These are phyloP conservation scores for Cheirogaleus major DNA, from an alignment of 2,797 vertebrate species.

Conservation along the genomic window DNA sequence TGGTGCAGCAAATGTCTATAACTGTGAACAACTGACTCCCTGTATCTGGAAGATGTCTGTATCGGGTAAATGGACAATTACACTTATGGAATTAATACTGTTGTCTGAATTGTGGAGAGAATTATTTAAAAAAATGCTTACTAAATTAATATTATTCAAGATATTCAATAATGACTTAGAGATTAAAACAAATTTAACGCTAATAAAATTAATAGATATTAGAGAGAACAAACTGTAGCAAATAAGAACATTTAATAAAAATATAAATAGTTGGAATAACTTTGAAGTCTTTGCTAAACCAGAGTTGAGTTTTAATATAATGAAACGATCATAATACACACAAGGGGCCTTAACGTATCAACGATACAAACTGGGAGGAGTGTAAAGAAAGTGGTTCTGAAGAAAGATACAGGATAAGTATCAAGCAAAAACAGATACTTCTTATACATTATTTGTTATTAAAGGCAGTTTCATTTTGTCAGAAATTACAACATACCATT, in stretches of 20 bases:
- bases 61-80: background rate
- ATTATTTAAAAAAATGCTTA: background rate
- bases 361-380: background rate
- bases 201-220: background rate
- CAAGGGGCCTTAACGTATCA: background rate
- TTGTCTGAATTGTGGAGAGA: background rate
- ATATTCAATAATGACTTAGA: background rate
- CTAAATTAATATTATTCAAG: constrained; percentile 4
- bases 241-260: constrained; percentile 6
- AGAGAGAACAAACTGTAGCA: background rate
- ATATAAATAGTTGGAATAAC: background rate
- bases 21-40: background rate
- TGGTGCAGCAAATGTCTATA: background rate
- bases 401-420: constrained; percentile 34
- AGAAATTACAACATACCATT: constrained; percentile 36
- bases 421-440: constrained; percentile 36
- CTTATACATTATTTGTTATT: background rate
- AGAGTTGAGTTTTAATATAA: background rate
- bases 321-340: background rate
- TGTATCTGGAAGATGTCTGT: background rate
- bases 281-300: background rate
- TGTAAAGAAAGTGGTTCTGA: constrained; percentile 13
- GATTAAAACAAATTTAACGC: constrained; percentile 20
- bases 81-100: background rate
- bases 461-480: constrained; percentile 10